These are phyloP conservation scores for Seira ritae DNA, from an alignment of 2,888 invertebrate genomes.

Conservation along the genomic window DNA sequence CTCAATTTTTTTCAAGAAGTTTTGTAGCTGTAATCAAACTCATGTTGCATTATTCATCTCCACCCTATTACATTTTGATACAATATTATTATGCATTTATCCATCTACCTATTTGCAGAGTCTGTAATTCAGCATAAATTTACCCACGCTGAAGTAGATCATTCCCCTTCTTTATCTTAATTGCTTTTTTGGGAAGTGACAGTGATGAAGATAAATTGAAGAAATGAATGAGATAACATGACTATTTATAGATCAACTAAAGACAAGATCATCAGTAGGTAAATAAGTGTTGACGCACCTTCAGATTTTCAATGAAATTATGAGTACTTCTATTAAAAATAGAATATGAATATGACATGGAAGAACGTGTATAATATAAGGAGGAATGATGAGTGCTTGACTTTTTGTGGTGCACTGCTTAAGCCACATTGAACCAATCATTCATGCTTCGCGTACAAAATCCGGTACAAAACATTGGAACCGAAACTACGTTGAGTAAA, in stretches of 20 bases:
- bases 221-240: neutral
- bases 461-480: too few species aligned
- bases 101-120: too few species aligned
- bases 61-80: neutral
- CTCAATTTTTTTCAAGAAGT: neutral
- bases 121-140: too few species aligned
- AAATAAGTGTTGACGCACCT: slow-evolving; percentile 12
- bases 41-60: neutral
- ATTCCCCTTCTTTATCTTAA: slow-evolving; percentile 9
- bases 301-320: neutral
- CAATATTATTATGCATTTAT: too few species aligned
- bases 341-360: too few species aligned
- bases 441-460: neutral
- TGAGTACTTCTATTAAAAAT: too few species aligned
- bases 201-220: slow-evolving; percentile 15
- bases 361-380: too few species aligned
- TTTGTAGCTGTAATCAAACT: neutral
- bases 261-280: neutral
- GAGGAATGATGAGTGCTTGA: too few species aligned
- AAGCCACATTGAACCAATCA: too few species aligned
- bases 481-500: too few species aligned
- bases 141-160: neutral
- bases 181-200: neutral
- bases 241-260: slow-evolving; percentile 1
- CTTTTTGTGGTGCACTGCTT: too few species aligned